phyloP scores from a whole-genome alignment of 2,113 vertebrate species.

The Crotalus tigris region DNA sequence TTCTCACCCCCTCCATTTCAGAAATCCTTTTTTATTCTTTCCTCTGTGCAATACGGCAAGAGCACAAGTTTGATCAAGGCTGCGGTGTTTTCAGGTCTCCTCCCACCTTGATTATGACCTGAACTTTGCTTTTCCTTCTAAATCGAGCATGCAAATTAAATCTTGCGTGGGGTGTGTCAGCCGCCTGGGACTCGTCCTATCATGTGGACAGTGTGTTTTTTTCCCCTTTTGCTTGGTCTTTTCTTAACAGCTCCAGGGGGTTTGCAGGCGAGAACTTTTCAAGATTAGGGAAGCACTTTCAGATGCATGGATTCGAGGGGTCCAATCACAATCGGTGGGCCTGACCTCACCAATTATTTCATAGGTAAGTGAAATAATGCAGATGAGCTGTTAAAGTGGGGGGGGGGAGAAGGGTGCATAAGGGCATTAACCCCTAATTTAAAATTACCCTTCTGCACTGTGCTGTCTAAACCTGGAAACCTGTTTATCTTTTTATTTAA shows the following conservation, averaged over 20 bases:
- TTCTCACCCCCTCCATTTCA: neutral
- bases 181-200: slow-evolving; percentile 62
- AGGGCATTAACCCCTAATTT: neutral
- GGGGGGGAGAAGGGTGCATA: neutral
- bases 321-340: no score
- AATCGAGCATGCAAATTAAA: slow-evolving; percentile 54
- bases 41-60: neutral
- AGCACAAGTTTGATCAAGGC: slow-evolving; percentile 14
- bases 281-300: neutral
- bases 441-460: neutral
- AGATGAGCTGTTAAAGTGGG: neutral
- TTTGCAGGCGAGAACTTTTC: neutral
- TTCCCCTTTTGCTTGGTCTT: slow-evolving; percentile 38
- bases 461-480: neutral
- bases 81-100: slow-evolving; percentile 33
- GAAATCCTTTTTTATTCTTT: neutral
- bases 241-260: slow-evolving; percentile 38
- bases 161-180: slow-evolving; percentile 58
- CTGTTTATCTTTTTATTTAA: neutral
- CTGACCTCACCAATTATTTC: neutral
- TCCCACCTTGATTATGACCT: slow-evolving; percentile 67
- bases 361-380: neutral
- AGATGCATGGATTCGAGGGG: neutral
- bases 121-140: slow-evolving; percentile 71
- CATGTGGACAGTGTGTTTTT: slow-evolving; percentile 55